These are phyloP conservation scores for Drosophila anomelani DNA, from an alignment of 2,888 invertebrate species.

Conservation along the genomic window DNA sequence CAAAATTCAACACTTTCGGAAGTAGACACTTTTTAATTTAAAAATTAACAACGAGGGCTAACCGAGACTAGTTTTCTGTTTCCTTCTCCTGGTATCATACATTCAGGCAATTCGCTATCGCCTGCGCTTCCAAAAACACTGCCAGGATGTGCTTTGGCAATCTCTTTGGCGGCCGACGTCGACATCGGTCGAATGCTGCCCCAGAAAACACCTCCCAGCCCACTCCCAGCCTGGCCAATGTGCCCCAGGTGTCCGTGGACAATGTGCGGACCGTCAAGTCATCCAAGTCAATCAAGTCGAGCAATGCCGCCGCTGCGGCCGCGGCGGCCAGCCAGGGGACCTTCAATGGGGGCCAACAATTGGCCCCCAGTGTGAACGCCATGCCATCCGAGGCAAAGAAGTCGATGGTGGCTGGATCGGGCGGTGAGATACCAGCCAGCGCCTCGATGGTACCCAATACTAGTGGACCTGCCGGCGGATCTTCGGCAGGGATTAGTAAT, in stretches of 20 bases:
- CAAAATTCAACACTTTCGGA: neutral
- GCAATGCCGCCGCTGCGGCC: neutral
- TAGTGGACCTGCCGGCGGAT: neutral
- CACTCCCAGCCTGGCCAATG: constrained; percentile 39
- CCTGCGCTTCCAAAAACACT: neutral
- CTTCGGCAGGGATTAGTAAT: neutral
- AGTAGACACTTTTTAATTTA: neutral
- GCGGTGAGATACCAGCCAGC: neutral
- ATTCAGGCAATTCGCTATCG: neutral
- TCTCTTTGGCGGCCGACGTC: constrained; percentile 40
- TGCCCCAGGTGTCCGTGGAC: constrained; percentile 17
- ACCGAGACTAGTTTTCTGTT: neutral
- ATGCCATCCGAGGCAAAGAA: neutral
- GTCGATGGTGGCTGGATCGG: neutral
- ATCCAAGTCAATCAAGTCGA: neutral
- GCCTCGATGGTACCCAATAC: neutral
- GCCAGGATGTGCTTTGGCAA: constrained; percentile 58
- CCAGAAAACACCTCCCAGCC: constrained; percentile 21
- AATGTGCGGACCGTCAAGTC: constrained; percentile 18
- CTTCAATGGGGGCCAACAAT: neutral
- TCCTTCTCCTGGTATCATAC: neutral
- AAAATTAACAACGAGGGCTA: neutral
- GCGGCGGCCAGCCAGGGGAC: neutral
- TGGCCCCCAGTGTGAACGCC: constrained; percentile 1
- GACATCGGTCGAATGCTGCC: constrained; percentile 11